A percentile compares a stretch with the other conserved stretches of the same genome.
These are phyloP conservation scores for Psittacula echo DNA, from an alignment of 2,797 vertebrate species.

Conservation along the genomic window DNA sequence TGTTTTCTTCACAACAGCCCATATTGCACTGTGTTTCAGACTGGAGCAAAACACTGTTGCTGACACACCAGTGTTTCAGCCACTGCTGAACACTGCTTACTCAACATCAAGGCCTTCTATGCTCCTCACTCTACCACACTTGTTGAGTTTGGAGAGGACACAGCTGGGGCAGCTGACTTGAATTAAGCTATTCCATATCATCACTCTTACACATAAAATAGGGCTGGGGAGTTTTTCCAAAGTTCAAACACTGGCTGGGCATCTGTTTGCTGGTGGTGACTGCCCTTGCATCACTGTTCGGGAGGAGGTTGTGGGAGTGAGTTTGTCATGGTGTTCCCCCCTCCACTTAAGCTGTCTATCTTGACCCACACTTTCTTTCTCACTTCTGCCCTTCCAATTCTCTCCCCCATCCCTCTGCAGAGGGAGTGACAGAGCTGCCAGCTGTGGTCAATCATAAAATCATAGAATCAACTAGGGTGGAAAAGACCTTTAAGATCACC, in stretches of 20 bases:
- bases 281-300: too few relatives aligned
- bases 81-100: not conserved
- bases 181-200: not conserved
- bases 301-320: fast-evolving
- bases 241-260: not conserved
- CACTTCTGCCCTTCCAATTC: not conserved
- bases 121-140: not conserved
- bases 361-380: not conserved
- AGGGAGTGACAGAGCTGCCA: not conserved
- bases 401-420: not conserved
- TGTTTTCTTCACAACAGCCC: not conserved
- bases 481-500: not conserved
- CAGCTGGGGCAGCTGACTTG: not conserved
- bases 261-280: not conserved
- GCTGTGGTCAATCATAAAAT: not conserved
- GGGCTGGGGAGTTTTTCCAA: not conserved
- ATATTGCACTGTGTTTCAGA: not conserved
- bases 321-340: not conserved
- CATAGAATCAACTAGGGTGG: not conserved
- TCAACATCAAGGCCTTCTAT: not conserved
- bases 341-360: not conserved
- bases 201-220: not conserved
- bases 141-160: not conserved
- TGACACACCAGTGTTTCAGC: not conserved
- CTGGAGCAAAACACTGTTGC: not conserved